These are phyloP conservation scores for Saccopteryx leptura DNA, from an alignment of 2,113 vertebrate genomes.

Conservation along the genomic window DNA sequence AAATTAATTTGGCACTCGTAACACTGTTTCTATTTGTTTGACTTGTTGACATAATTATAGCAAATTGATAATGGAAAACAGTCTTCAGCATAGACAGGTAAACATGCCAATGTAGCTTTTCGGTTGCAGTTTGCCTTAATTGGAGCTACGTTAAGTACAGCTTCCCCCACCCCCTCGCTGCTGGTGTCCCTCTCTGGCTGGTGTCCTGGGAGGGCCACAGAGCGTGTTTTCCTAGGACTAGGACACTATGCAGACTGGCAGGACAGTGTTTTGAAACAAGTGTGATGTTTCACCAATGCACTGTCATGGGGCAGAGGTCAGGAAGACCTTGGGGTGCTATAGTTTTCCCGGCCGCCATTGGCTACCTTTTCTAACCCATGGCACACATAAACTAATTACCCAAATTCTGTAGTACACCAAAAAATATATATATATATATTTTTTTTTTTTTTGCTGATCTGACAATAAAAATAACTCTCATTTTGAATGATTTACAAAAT, in stretches of 20 bases:
- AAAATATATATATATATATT: background rate
- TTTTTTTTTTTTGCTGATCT: background rate
- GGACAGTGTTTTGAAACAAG: slow-evolving; percentile 54
- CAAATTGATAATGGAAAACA: slow-evolving; percentile 83
- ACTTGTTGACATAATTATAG: slow-evolving; percentile 84
- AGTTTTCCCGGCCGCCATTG: background rate
- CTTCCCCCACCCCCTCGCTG: background rate
- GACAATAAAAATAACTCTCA: background rate
- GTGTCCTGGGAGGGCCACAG: slow-evolving; percentile 59
- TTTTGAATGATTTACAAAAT: background rate
- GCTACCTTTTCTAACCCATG: background rate
- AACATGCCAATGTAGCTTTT: slow-evolving; percentile 76
- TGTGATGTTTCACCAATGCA: slow-evolving; percentile 16
- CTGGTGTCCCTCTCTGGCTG: slow-evolving; percentile 55
- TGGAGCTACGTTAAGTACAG: background rate
- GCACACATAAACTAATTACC: background rate
- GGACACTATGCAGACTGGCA: slow-evolving; percentile 17
- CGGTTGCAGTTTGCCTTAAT: slow-evolving; percentile 52
- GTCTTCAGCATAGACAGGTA: slow-evolving; percentile 57
- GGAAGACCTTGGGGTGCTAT: slow-evolving; percentile 54
- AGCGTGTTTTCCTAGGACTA: slow-evolving; percentile 64
- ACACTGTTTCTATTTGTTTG: slow-evolving; percentile 83
- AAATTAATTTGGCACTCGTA: slow-evolving; percentile 81
- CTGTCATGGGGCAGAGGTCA: slow-evolving; percentile 55
- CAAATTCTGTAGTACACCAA: background rate